Percentiles rank a stretch among this genome's conserved stretches.
These are phyloP conservation scores for Hedychridium roseum DNA, from an alignment of 2,888 invertebrate genomes.

Conservation along the genomic window DNA sequence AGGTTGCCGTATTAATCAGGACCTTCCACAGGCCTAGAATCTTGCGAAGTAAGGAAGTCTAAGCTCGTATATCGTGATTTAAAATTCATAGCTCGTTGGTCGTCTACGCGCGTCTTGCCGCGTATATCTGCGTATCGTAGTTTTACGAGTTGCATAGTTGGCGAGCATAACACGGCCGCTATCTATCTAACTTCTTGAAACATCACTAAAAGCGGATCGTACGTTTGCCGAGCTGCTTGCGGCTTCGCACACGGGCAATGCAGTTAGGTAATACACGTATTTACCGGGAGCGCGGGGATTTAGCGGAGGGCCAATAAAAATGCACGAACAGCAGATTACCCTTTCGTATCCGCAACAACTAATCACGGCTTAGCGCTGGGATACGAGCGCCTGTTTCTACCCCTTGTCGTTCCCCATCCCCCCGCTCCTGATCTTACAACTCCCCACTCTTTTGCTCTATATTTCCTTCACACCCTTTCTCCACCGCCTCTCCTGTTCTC, in stretches of 20 bases:
- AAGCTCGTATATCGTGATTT: no score
- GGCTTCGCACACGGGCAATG: constrained; percentile 12
- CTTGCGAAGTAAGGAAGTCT: no score
- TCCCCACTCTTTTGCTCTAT: constrained; percentile 7
- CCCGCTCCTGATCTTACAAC: neutral
- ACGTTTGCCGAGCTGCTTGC: constrained; percentile 5
- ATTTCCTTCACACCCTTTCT: neutral
- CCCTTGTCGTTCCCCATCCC: neutral
- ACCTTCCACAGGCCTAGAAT: no score
- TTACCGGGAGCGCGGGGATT: constrained; percentile 25
- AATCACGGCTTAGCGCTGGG: constrained; percentile 43
- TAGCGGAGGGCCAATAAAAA: constrained; percentile 41
- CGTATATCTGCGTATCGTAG: neutral
- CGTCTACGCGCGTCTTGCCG: no score
- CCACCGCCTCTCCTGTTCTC: no score
- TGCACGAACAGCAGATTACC: constrained; percentile 44
- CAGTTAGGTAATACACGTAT: constrained; percentile 22
- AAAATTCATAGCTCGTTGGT: no score
- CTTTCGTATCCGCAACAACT: constrained; percentile 43
- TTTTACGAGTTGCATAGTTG: constrained; percentile 11
- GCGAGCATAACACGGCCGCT: constrained; percentile 13
- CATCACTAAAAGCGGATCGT: constrained; percentile 4
- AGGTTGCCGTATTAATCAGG: no score
- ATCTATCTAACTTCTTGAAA: constrained; percentile 13
- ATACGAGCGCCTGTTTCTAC: constrained; percentile 15